These are phyloP conservation scores for Gibbula magus DNA, from an alignment of 2,888 invertebrate genomes.

Conservation along the genomic window DNA sequence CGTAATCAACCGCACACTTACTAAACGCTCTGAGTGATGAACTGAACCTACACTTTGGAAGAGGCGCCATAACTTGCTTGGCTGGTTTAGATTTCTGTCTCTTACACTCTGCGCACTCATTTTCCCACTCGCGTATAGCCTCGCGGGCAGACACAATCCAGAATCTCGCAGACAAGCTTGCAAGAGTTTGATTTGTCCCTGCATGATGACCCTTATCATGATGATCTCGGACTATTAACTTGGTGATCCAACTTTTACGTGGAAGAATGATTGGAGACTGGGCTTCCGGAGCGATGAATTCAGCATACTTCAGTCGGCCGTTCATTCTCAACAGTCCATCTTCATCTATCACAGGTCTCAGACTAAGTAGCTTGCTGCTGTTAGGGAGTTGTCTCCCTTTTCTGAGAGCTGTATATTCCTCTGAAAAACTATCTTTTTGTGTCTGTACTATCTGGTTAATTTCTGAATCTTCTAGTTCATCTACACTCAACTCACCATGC, in stretches of 20 bases:
- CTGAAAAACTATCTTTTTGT: conserved; percentile 27
- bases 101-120: conserved; percentile 22
- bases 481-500: conserved; percentile 13
- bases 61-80: conserved; percentile 30
- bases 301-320: too few relatives aligned
- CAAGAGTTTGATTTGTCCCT: conserved; percentile 31
- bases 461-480: conserved; percentile 22
- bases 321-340: conserved; percentile 22
- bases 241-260: conserved; percentile 28
- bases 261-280: conserved; percentile 38
- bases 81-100: conserved; percentile 24
- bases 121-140: conserved; percentile 31
- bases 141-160: conserved; percentile 36
- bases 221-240: conserved; percentile 26
- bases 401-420: conserved; percentile 14
- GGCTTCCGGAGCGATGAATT: conserved; percentile 20
- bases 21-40: too few relatives aligned
- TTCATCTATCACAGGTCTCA: conserved; percentile 31
- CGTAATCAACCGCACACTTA: too few relatives aligned
- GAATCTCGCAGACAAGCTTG: conserved; percentile 25
- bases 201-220: conserved; percentile 28
- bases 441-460: conserved; percentile 11
- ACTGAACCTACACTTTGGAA: conserved; percentile 28
- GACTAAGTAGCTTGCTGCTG: conserved; percentile 5
- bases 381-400: neutral